Percentiles rank a stretch among this genome's conserved stretches.
phyloP scores from a whole-genome alignment of 1,140 invertebrate species.

The Melitaea cinxia region DNA sequence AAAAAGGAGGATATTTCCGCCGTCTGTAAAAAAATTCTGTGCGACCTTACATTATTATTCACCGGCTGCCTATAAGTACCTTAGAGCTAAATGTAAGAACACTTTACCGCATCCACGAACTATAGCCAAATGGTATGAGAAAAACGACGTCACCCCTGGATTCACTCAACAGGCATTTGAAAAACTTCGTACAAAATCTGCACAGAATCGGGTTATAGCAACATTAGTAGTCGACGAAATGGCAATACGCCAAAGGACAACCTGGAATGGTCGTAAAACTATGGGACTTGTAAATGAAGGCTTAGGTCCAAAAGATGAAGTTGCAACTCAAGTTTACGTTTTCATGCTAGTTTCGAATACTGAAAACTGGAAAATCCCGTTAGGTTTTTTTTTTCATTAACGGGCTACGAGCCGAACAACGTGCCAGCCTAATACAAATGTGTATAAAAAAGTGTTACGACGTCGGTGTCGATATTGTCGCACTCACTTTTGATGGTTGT shows the following conservation, averaged over 20 bases:
- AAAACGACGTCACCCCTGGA: background rate
- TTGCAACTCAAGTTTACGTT: slow-evolving; percentile 26
- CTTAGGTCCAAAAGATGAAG: slow-evolving; percentile 2
- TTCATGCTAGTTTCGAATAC: slow-evolving; percentile 21
- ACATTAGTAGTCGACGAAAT: background rate
- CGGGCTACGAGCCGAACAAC: slow-evolving; percentile 2
- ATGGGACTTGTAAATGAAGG: slow-evolving; percentile 1
- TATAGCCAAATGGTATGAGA: background rate
- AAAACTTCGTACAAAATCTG: background rate
- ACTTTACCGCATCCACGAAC: background rate
- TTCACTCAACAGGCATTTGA: background rate
- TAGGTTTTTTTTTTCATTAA: slow-evolving; percentile 16
- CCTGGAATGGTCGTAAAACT: background rate
- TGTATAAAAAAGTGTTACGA: slow-evolving; percentile 14
- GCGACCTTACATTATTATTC: background rate
- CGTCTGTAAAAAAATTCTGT: background rate
- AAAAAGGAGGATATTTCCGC: background rate
- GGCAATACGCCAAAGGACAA: background rate
- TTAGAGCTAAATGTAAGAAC: slow-evolving; percentile 1
- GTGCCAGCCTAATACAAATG: slow-evolving; percentile 9
- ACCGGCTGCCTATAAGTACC: background rate
- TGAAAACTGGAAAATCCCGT: slow-evolving; percentile 28
- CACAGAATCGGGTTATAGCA: too few relatives aligned
- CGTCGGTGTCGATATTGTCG: background rate
- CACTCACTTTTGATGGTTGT: slow-evolving; percentile 13